phyloP scores from a whole-genome alignment of 2,888 invertebrate genomes.

The Drosophila birchii region DNA sequence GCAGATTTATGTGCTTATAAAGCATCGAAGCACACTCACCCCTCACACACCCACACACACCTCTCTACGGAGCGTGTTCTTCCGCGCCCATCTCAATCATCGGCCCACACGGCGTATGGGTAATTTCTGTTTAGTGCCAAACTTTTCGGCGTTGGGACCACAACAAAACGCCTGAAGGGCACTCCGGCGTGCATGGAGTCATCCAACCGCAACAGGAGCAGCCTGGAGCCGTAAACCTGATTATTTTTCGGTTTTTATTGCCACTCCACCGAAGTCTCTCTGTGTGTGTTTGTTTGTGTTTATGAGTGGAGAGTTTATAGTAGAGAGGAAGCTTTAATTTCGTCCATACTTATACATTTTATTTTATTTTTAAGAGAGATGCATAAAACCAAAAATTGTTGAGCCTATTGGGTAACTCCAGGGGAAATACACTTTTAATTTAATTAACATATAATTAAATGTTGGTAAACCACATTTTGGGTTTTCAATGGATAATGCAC shows the following conservation, averaged over 20 bases:
- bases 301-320: constrained; percentile 12
- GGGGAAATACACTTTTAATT: neutral
- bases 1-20: constrained; percentile 73
- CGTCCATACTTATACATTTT: neutral
- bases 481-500: neutral
- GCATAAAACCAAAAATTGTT: neutral
- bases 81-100: constrained; percentile 63
- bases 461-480: neutral
- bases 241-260: constrained; percentile 76
- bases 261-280: constrained; percentile 35
- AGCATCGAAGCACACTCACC: constrained; percentile 22
- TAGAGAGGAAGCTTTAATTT: neutral
- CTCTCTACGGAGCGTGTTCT: constrained; percentile 14
- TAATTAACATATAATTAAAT: constrained; percentile 9
- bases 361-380: constrained; percentile 1
- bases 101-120: constrained; percentile 73
- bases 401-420: neutral
- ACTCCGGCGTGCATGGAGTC: constrained; percentile 58
- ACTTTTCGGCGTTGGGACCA: constrained; percentile 62
- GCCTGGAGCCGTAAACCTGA: constrained; percentile 60
- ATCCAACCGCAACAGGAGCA: constrained; percentile 31
- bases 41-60: constrained; percentile 32
- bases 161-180: constrained; percentile 75
- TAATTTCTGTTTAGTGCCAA: constrained; percentile 72
- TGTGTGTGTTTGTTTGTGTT: constrained; percentile 10